phyloP scores from a whole-genome alignment of 1,140 invertebrate species.

The Tetraneura akinire region DNA sequence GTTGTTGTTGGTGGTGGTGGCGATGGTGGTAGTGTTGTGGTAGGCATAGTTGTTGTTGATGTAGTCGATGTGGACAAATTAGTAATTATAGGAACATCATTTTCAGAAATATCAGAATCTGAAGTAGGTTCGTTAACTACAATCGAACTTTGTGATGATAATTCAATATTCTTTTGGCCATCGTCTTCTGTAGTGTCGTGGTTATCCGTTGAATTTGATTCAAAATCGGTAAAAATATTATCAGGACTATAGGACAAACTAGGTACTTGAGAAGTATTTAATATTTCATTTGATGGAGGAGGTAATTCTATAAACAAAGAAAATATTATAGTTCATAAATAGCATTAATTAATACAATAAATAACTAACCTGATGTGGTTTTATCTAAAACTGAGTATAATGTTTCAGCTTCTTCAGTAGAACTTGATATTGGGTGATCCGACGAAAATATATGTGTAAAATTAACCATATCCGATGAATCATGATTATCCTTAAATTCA shows the following conservation, averaged over 20 bases:
- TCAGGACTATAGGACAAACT: conserved; percentile 12
- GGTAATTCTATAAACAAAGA: conserved; percentile 15
- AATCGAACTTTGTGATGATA: neutral
- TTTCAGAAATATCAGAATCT: conserved; percentile 36
- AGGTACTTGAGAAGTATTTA: neutral
- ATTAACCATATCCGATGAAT: conserved; percentile 11
- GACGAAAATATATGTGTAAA: conserved; percentile 26
- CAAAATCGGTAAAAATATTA: conserved; percentile 5
- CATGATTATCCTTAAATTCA: neutral
- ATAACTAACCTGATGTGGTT: conserved; percentile 1
- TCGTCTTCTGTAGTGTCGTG: conserved; percentile 30
- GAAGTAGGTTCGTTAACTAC: neutral
- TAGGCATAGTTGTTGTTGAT: neutral
- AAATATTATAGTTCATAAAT: neutral
- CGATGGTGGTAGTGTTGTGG: neutral
- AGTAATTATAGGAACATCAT: conserved; percentile 14
- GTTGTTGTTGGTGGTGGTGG: neutral
- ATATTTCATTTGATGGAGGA: neutral
- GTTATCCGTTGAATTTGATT: conserved; percentile 5
- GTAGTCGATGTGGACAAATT: conserved; percentile 8
- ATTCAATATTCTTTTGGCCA: neutral
- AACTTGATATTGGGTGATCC: neutral
- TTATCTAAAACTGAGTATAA: neutral
- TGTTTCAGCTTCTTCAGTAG: neutral
- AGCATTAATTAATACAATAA: neutral